Percentiles rank a stretch among this genome's conserved stretches.
Conservation (phyloP, 2,888 invertebrate genomes). For the Pseudanteris insignis region DNA sequence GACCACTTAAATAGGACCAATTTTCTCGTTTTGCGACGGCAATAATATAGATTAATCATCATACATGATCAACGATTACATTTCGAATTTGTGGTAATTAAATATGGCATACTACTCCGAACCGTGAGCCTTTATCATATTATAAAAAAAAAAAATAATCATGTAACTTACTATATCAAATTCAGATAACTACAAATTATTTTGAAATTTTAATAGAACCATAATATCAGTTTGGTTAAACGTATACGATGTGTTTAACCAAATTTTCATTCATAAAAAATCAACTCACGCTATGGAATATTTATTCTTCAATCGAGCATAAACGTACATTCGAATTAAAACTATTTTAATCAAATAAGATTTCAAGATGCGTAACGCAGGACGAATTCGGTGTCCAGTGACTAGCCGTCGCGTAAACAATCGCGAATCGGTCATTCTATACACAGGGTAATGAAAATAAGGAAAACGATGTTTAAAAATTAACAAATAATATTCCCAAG, state of each 20-base stretch:
- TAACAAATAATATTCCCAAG: conserved; percentile 54
- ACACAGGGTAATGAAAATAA: conserved; percentile 63
- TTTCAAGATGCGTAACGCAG: conserved; percentile 22
- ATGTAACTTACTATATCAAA: too few species aligned
- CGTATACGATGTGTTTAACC: too few species aligned
- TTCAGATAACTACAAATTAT: too few species aligned
- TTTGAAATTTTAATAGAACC: too few species aligned
- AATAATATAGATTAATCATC: conserved; percentile 26
- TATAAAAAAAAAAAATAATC: too few species aligned
- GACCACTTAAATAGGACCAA: conserved; percentile 54
- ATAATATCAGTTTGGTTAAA: too few species aligned
- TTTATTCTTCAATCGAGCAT: conserved; percentile 32
- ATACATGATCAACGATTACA: too few species aligned
- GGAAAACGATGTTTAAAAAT: conserved; percentile 41
- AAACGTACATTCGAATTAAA: conserved; percentile 23
- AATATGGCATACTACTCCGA: too few species aligned
- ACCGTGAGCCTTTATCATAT: too few species aligned
- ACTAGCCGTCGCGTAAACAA: conserved; percentile 49
- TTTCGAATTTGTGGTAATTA: too few species aligned
- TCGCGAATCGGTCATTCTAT: conserved; percentile 52
- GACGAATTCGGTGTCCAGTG: conserved; percentile 26
- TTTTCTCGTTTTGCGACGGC: conserved; percentile 47
- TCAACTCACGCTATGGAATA: conserved; percentile 19
- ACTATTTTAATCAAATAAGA: conserved; percentile 29
- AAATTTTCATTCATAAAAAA: conserved; percentile 21